A percentile compares a stretch with the other conserved stretches of the same genome.
Conservation (phyloP, 1,140 invertebrate genomes). For the Drosophila lacertosa region DNA sequence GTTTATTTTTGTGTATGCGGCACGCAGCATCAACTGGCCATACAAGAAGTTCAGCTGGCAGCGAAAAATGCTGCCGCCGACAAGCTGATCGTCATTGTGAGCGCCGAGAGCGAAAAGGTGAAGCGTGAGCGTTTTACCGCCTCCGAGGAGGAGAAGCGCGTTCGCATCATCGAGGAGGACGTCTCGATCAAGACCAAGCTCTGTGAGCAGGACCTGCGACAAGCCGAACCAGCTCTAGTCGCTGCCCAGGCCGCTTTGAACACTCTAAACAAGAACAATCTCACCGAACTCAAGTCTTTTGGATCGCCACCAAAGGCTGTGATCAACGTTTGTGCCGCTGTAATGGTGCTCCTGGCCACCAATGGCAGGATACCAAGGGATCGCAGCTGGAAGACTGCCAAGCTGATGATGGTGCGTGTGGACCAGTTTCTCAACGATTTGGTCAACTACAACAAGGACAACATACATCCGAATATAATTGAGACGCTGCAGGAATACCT, state of each 20-base stretch:
- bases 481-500: slow-evolving; percentile 87
- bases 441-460: slow-evolving; percentile 96
- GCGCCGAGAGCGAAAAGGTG: slow-evolving; percentile 95
- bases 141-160: slow-evolving; percentile 94
- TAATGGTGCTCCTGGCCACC: slow-evolving; percentile 93
- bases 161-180: slow-evolving; percentile 93
- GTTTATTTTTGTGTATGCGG: slow-evolving; percentile 3
- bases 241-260: slow-evolving; percentile 96
- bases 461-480: slow-evolving; percentile 94
- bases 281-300: slow-evolving; percentile 98
- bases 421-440: slow-evolving; percentile 94
- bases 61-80: slow-evolving; percentile 96
- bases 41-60: slow-evolving; percentile 93
- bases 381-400: slow-evolving; percentile 96
- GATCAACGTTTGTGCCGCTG: slow-evolving; percentile 93
- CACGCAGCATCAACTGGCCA: slow-evolving; percentile 90
- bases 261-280: slow-evolving; percentile 96
- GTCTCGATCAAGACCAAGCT: slow-evolving; percentile 91
- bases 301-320: slow-evolving; percentile 94
- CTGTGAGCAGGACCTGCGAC: slow-evolving; percentile 95
- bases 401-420: slow-evolving; percentile 88
- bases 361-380: slow-evolving; percentile 96
- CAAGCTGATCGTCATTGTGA: slow-evolving; percentile 93
- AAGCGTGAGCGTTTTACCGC: slow-evolving; percentile 91
- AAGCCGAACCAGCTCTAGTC: slow-evolving; percentile 95